phyloP scores from a whole-genome alignment of 2,888 invertebrate genomes.

The Cryptosula pallasiana region DNA sequence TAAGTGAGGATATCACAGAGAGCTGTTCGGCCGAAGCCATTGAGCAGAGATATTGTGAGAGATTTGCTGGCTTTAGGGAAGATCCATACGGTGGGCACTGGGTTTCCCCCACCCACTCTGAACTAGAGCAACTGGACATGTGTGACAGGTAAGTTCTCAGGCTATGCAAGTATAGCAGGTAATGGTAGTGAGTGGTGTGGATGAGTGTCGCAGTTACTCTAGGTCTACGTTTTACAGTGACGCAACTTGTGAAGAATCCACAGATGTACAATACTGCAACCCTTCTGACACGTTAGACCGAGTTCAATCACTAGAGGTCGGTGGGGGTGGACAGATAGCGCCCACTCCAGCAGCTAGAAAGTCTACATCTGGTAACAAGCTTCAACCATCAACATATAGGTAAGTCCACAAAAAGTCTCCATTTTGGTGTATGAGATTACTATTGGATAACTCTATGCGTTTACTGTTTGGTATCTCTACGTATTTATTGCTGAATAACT shows the following conservation, averaged over 20 bases:
- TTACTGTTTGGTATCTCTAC: no score
- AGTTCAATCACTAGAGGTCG: no score
- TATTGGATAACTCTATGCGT: no score
- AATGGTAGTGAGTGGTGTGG: not conserved
- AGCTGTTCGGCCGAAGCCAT: not conserved
- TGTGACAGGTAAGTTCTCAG: not conserved
- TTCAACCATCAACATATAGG: no score
- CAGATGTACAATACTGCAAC: not conserved
- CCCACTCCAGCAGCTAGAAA: not conserved
- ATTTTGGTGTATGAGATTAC: no score
- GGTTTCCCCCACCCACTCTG: slow-evolving; percentile 11
- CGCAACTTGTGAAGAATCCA: not conserved
- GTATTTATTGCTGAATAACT: no score
- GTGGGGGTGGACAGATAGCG: not conserved
- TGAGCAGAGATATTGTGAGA: not conserved
- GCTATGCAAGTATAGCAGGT: no score
- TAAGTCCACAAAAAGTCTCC: no score
- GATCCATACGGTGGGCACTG: slow-evolving; percentile 20
- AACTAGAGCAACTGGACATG: not conserved
- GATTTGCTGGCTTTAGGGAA: slow-evolving; percentile 8
- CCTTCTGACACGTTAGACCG: not conserved
- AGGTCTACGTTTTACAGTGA: not conserved
- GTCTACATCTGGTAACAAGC: not conserved
- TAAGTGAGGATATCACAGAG: not conserved
- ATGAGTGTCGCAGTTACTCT: not conserved